Base-by-base conservation (phyloP, 2,888 invertebrate genomes). In the Rotaria macrura region DNA sequence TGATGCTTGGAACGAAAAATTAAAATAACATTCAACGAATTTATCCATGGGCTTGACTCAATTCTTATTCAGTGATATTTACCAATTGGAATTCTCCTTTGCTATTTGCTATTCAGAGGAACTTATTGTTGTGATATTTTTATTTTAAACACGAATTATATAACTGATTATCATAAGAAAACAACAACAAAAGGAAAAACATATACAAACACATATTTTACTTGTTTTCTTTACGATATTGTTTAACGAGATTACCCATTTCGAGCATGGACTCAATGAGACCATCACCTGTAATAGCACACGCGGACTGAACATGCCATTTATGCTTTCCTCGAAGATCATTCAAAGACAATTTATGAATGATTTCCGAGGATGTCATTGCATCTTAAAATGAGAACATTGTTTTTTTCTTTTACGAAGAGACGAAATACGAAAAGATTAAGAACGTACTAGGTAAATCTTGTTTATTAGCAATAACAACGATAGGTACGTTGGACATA, bases 391-490 rank as follows among this genome's bases (percentile, higher is more conserved):
- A 43, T 12, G 84, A 40, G 43, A 38, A n/a, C 29, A 7, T 47
- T 47, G 43, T 9, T 47, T 47, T 47, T n/a, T 65, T 38, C 9
- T 1, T 1, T 14, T 10, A 49, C 5, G 43, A 23, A 86, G 4
- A n/a, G n/a, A n/a, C n/a, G n/a, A n/a, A n/a, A n/a, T n/a, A n/a
- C n/a, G n/a, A n/a, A n/a, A n/a, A n/a, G n/a, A n/a, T n/a, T n/a
- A 29, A 52, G 25, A 5, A 72, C 85, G 85, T 87, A 89, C 89
- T 87, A 10, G 90, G 90, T 57, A 91, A 79, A 87, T 91, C 91
- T 87, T 91, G 91, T 87, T 91, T 91, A 88, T 91, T 91, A 29
- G 91, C 91, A 9, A 90, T 85, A 7, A 91, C 87, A 34, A 90
- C 89, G 4, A 91, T 88, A 0, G 91, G 91, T 12, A 91, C 90